phyloP scores from a whole-genome alignment of 2,888 invertebrate genomes.

The Neoascia interrupta region DNA sequence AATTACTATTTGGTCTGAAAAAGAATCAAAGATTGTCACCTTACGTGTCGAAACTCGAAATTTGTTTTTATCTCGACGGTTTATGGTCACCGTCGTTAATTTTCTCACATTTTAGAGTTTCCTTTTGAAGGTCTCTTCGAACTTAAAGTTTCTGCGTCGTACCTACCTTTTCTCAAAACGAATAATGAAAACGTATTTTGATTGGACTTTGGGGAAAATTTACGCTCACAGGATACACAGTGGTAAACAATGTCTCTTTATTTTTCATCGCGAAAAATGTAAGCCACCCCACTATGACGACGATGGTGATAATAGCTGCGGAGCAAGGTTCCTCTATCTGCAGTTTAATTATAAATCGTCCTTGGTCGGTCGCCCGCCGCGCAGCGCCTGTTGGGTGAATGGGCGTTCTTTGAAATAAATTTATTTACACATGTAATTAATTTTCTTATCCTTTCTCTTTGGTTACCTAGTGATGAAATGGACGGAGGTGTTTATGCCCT shows the following conservation, averaged over 20 bases:
- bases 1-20: slow-evolving; percentile 9
- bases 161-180: too few species aligned
- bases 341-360: slow-evolving; percentile 47
- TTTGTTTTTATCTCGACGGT: slow-evolving; percentile 1
- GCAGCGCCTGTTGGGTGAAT: background rate
- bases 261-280: background rate
- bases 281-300: background rate
- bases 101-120: too few species aligned
- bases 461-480: slow-evolving; percentile 4
- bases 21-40: slow-evolving; percentile 26
- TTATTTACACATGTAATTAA: slow-evolving; percentile 60
- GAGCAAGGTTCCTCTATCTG: slow-evolving; percentile 10
- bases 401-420: slow-evolving; percentile 37
- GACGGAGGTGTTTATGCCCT: background rate
- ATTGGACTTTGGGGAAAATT: slow-evolving; percentile 28
- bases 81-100: background rate
- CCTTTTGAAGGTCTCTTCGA: too few species aligned
- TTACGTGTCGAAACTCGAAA: slow-evolving; percentile 19
- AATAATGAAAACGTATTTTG: slow-evolving; percentile 40
- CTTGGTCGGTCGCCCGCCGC: slow-evolving; percentile 5
- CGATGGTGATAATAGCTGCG: background rate
- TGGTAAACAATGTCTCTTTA: slow-evolving; percentile 20
- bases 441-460: slow-evolving; percentile 50
- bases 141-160: too few species aligned
- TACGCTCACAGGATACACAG: slow-evolving; percentile 10